Percentiles rank a stretch among this genome's conserved stretches.
These are phyloP conservation scores for Psophia crepitans DNA, from an alignment of 2,113 vertebrate species.

Conservation along the genomic window DNA sequence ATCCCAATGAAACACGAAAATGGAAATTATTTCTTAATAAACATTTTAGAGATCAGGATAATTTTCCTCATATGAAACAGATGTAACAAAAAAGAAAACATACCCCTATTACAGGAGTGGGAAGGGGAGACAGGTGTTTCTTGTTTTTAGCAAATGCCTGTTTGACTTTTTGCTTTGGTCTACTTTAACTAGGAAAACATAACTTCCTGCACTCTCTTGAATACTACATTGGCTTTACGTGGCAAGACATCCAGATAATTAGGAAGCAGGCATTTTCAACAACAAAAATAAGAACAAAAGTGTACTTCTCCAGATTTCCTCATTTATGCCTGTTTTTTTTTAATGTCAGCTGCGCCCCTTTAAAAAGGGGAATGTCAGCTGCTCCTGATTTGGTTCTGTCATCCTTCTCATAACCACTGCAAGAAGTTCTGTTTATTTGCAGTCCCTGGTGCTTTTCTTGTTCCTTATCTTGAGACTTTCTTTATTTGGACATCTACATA, in stretches of 20 bases:
- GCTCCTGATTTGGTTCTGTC: background rate
- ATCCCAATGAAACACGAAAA: background rate
- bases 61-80: background rate
- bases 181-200: background rate
- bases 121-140: accelerated
- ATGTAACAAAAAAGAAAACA: background rate
- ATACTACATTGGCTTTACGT: background rate
- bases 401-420: background rate
- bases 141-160: background rate
- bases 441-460: background rate
- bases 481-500: background rate
- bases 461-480: background rate
- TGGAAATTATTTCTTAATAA: background rate
- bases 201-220: background rate
- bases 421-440: background rate
- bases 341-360: background rate
- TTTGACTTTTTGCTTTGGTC: background rate
- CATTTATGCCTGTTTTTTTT: background rate
- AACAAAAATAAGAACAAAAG: background rate
- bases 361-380: background rate
- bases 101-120: background rate
- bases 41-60: background rate
- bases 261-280: background rate
- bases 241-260: background rate
- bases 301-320: background rate